Base-by-base conservation (phyloP, 2,888 invertebrate species). In the Ashinkailepas kermadecensis region DNA sequence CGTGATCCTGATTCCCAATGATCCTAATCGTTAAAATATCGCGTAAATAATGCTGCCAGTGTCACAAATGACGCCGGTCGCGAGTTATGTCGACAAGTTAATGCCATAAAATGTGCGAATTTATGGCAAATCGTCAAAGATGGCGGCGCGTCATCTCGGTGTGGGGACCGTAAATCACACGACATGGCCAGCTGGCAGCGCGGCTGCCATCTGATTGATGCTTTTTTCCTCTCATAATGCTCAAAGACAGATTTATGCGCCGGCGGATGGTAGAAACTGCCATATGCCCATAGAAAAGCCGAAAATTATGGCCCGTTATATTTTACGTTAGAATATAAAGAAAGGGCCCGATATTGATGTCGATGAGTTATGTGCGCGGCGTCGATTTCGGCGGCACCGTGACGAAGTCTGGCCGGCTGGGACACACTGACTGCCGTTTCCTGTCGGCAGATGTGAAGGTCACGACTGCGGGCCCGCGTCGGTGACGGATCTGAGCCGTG, bases 81-180 rank as follows among this genome's bases (percentile, higher is more conserved):
- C 74, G 74, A 74, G 74, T 74, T 74, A 74, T 74, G 74, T 74
- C 74, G 74, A 74, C 74, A 74, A 74, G 74, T 74, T 74, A 74
- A 74, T 74, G 56, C 74, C 74, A 74, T 74, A 74, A 74, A 74
- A 74, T 74, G 74, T 74, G 74, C 74, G 74, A 74, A 74, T 74
- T 74, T 74, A 74, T 74, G 74, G 74, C 74, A 74, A 74, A 74
- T 74, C 74, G 74, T 74, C 74, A 74, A 74, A 74, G 74, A 74
- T 74, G 74, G 74, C 74, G 74, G 54, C 56, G 11, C 18, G 74
- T 74, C 74, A 74, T 74, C 74, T 74, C 18, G 56, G 54, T 12
- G 18, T 21, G 74, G 74, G 12, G 23, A 54, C 74, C 3, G 21
- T 74, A 74, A 74, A 74, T 74, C 74, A 56, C 74, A 56, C 56